Evolutionary conservation across 2,797 vertebrate species (phyloP).

Genomic region (Helostoma temminkii): DNA sequence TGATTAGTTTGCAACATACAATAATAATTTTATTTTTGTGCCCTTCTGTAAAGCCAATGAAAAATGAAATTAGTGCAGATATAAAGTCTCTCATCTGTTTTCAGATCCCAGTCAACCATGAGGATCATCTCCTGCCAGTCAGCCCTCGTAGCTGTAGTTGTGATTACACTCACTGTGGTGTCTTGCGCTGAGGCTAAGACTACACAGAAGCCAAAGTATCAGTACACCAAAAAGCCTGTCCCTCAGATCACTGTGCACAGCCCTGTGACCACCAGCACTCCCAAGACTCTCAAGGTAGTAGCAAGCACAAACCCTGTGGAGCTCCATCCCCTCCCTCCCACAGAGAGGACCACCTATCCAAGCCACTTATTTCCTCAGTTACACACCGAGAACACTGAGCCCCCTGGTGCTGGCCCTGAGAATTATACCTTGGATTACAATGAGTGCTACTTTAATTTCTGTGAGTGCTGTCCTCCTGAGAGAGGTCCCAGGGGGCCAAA

Average conservation of each 20-base stretch:
- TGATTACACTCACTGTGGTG: conserved; percentile 65
- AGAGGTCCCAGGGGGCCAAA: conserved; percentile 86
- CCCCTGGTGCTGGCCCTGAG: conserved; percentile 79
- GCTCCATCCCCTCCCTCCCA: conserved; percentile 55
- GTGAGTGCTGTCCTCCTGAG: conserved; percentile 91
- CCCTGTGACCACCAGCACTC: conserved; percentile 67
- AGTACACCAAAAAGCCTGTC: conserved; percentile 89
- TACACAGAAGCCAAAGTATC: conserved; percentile 88
- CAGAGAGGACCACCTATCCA: conserved; percentile 69
- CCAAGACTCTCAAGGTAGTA: conserved; percentile 65
- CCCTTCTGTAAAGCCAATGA: neutral
- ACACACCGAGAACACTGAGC: conserved; percentile 63
- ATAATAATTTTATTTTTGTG: conserved; percentile 2
- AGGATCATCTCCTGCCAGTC: conserved; percentile 62
- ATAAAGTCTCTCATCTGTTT: conserved; percentile 16
- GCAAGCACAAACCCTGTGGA: conserved; percentile 60
- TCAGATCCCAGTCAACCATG: conserved; percentile 79
- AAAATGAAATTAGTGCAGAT: neutral
- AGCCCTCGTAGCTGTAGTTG: conserved; percentile 62
- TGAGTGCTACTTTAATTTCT: conserved; percentile 96
- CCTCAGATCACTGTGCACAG: conserved; percentile 73
- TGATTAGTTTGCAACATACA: no score
- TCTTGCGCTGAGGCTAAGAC: conserved; percentile 81
- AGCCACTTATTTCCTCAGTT: conserved; percentile 62
- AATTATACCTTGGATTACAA: conserved; percentile 92